phyloP scores from a whole-genome alignment of 1,140 invertebrate species.

The Saccostrea echinata region DNA sequence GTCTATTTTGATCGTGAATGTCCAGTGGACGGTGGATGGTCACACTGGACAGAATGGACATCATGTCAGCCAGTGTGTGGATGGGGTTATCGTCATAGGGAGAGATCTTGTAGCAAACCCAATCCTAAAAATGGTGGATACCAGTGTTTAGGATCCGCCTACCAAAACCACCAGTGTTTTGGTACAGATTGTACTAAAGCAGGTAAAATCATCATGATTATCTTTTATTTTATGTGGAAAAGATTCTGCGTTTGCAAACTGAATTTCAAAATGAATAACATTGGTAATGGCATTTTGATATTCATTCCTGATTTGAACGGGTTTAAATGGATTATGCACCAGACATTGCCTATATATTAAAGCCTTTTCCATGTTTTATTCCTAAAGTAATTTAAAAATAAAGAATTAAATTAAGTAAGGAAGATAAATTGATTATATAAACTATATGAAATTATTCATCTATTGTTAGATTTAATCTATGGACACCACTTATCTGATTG shows the following conservation, averaged over 20 bases:
- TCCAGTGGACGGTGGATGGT: constrained; percentile 56
- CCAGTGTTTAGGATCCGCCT: constrained; percentile 62
- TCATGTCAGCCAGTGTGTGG: constrained; percentile 49
- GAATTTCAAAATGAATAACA: too few species aligned
- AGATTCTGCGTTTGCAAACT: too few species aligned
- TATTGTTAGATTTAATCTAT: constrained; percentile 9
- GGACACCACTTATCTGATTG: constrained; percentile 34
- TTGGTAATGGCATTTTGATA: too few species aligned
- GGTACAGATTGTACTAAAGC: background rate
- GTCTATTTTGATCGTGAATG: constrained; percentile 1
- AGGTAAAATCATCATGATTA: too few species aligned
- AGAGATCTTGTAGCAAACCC: constrained; percentile 52
- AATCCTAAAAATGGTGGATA: constrained; percentile 66
- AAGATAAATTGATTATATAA: background rate
- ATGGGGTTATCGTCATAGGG: constrained; percentile 37
- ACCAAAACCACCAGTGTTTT: constrained; percentile 36
- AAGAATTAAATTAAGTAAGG: background rate
- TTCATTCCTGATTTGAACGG: too few species aligned
- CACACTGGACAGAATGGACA: constrained; percentile 49
- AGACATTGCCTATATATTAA: background rate
- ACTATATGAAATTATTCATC: background rate
- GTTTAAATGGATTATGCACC: too few species aligned
- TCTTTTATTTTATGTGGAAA: background rate
- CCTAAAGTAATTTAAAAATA: background rate
- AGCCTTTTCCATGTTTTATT: background rate